These are phyloP conservation scores for Collichthys lucidus DNA, from an alignment of 2,113 vertebrate genomes.

Conservation along the genomic window DNA sequence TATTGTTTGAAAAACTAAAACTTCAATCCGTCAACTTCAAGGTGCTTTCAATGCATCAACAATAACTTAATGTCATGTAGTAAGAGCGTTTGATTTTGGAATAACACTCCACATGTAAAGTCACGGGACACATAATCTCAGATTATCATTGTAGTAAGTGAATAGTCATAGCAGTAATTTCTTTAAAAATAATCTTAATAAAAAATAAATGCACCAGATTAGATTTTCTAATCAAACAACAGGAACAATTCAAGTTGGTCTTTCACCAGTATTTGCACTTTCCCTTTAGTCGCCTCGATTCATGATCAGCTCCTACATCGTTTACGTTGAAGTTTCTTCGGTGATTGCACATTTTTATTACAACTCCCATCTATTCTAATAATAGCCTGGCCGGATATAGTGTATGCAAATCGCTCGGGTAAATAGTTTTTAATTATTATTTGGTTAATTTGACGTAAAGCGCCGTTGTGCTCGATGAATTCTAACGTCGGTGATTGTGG, in stretches of 20 bases:
- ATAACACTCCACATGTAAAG: too few relatives aligned
- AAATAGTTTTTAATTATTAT: neutral
- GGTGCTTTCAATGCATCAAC: neutral
- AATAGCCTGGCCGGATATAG: slow-evolving; percentile 12
- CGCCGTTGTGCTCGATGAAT: neutral
- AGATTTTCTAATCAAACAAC: neutral
- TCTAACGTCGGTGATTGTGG: neutral
- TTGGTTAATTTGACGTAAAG: slow-evolving; percentile 25
- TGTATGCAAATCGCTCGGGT: neutral
- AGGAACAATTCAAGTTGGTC: neutral
- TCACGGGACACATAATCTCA: neutral
- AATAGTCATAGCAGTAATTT: neutral
- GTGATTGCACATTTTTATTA: slow-evolving; percentile 48
- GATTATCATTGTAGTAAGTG: neutral
- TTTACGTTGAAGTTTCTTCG: slow-evolving; percentile 22
- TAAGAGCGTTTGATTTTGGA: neutral
- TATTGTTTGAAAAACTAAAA: neutral
- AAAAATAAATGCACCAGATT: neutral
- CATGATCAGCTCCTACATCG: neutral
- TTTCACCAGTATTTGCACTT: slow-evolving; percentile 15
- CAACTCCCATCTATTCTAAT: slow-evolving; percentile 23
- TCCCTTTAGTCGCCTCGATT: slow-evolving; percentile 9
- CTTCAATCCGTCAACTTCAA: neutral
- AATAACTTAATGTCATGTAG: neutral
- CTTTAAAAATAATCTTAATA: neutral